Evolutionary conservation across 2,888 invertebrate genomes (phyloP).

Genomic region (Pyralis farinalis): DNA sequence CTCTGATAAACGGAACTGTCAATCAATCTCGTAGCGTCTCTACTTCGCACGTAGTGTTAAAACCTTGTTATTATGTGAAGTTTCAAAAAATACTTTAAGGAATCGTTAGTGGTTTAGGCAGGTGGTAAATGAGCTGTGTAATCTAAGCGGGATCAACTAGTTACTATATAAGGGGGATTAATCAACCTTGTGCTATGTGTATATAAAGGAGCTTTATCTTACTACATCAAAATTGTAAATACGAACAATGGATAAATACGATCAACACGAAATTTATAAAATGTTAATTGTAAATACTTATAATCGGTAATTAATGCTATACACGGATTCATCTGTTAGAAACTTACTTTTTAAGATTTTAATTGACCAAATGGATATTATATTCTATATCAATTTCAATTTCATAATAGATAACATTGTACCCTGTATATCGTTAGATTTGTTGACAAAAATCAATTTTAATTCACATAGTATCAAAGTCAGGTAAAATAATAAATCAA

Average conservation of each 20-base stretch:
- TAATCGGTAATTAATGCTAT: constrained; percentile 13
- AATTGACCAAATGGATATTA: constrained; percentile 25
- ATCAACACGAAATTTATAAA: constrained; percentile 21
- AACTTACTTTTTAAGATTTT: constrained; percentile 20
- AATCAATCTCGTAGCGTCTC: constrained; percentile 54
- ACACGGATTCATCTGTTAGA: constrained; percentile 18
- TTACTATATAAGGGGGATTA: constrained; percentile 56
- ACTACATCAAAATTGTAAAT: constrained; percentile 30
- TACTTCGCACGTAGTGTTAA: constrained; percentile 41
- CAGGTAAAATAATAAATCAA: constrained; percentile 26
- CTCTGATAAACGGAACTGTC: constrained; percentile 37
- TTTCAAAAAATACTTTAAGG: constrained; percentile 13
- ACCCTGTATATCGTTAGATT: constrained; percentile 26
- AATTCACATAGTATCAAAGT: constrained; percentile 30
- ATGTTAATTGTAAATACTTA: constrained; percentile 20
- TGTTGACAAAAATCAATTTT: constrained; percentile 27
- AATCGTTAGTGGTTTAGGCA: constrained; percentile 38
- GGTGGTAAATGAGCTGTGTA: constrained; percentile 60
- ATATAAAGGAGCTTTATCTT: constrained; percentile 38
- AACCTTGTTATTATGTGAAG: constrained; percentile 21
- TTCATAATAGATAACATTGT: constrained; percentile 26
- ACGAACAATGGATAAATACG: constrained; percentile 21
- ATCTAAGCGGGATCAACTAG: constrained; percentile 77
- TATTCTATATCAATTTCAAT: constrained; percentile 23
- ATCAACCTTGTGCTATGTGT: constrained; percentile 45